phyloP scores from a whole-genome alignment of 2,113 vertebrate genomes.

The Lathamus discolor region DNA sequence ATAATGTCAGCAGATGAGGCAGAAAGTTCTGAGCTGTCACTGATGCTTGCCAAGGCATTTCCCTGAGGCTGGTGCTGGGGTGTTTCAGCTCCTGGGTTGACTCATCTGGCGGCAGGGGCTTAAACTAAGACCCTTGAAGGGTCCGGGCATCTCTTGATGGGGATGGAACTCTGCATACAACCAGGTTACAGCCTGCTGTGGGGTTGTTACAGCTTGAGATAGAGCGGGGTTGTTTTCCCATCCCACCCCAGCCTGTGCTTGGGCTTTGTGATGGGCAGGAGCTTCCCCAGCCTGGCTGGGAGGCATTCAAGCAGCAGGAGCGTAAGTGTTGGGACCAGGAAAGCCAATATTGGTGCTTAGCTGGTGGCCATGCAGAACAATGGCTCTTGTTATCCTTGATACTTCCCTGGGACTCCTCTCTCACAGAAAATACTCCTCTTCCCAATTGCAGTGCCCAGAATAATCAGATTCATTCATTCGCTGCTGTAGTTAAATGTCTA shows the following conservation, averaged over 20 bases:
- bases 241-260: neutral
- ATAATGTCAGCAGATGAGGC: neutral
- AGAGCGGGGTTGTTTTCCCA: neutral
- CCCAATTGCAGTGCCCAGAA: neutral
- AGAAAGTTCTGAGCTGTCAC: neutral
- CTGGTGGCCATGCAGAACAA: neutral
- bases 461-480: neutral
- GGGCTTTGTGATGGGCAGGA: neutral
- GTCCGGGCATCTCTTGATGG: neutral
- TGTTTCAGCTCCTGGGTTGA: neutral
- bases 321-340: accelerated
- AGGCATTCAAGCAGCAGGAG: neutral
- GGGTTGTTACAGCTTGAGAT: neutral
- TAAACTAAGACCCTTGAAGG: accelerated
- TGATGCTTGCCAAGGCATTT: neutral
- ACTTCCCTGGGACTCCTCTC: neutral
- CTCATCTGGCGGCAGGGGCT: accelerated
- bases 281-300: neutral
- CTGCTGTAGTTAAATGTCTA: accelerated
- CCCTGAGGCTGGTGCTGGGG: neutral
- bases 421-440: neutral
- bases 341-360: neutral
- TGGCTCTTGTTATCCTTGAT: neutral
- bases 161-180: neutral
- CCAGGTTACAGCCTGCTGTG: neutral